Evolutionary conservation across 2,113 vertebrate genomes (phyloP).

Genomic region (Ceyx cyanopectus): DNA sequence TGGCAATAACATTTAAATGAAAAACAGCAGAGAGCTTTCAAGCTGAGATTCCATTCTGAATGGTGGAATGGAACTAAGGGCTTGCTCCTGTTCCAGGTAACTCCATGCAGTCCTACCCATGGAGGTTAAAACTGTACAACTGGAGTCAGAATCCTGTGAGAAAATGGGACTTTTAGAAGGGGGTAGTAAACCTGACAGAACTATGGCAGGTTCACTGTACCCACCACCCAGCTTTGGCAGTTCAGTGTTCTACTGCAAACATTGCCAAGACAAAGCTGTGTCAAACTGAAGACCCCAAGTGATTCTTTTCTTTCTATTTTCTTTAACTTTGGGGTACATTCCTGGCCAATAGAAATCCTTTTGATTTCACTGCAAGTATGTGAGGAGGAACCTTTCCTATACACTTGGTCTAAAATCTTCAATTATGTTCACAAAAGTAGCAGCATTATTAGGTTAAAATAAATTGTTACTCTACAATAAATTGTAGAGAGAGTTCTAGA

Average conservation of each 20-base stretch:
- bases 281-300: background rate
- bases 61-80: background rate
- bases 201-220: background rate
- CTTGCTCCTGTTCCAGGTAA: background rate
- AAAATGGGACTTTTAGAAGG: background rate
- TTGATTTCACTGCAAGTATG: background rate
- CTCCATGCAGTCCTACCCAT: background rate
- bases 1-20: background rate
- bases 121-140: background rate
- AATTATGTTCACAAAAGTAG: background rate
- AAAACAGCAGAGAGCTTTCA: background rate
- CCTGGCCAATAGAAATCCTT: background rate
- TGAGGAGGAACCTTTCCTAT: background rate
- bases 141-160: background rate
- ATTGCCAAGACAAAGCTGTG: background rate
- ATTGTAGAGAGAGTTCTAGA: background rate
- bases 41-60: background rate
- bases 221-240: background rate
- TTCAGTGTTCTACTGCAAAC: constrained; percentile 9
- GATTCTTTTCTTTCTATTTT: background rate
- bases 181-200: background rate
- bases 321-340: background rate
- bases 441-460: background rate
- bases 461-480: constrained; percentile 25
- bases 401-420: constrained; percentile 36